These are phyloP conservation scores for Polyploca ridens DNA, from an alignment of 2,888 invertebrate species.

Conservation along the genomic window DNA sequence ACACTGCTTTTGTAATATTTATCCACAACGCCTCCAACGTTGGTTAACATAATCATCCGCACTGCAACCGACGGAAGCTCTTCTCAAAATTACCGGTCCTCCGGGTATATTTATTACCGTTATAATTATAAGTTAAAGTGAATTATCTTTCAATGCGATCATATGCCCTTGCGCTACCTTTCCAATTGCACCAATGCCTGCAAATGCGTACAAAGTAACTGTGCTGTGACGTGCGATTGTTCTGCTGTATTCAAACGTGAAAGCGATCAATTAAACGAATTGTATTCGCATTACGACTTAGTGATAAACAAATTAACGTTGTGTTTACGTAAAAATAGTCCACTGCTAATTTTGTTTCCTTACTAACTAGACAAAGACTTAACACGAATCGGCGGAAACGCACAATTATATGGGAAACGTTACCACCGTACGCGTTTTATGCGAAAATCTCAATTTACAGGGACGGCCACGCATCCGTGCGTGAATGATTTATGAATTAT, in stretches of 20 bases:
- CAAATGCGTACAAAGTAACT: slow-evolving; percentile 26
- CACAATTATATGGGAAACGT: slow-evolving; percentile 36
- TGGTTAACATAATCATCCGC: slow-evolving; percentile 64
- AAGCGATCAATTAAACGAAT: slow-evolving; percentile 42
- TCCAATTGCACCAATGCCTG: slow-evolving; percentile 35
- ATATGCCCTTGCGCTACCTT: slow-evolving; percentile 40
- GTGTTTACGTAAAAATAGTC: slow-evolving; percentile 26
- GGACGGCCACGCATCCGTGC: slow-evolving; percentile 31
- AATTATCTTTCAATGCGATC: slow-evolving; percentile 34
- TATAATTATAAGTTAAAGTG: slow-evolving; percentile 39
- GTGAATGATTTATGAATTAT: slow-evolving; percentile 32
- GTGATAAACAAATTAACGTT: slow-evolving; percentile 37
- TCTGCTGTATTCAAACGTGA: slow-evolving; percentile 34
- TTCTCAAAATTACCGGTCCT: slow-evolving; percentile 49
- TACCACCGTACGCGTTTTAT: slow-evolving; percentile 6
- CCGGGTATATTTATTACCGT: slow-evolving; percentile 37
- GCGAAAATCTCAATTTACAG: slow-evolving; percentile 37
- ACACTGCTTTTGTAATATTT: slow-evolving; percentile 61
- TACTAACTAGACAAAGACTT: slow-evolving; percentile 25
- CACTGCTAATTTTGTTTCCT: not conserved
- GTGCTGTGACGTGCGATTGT: slow-evolving; percentile 32
- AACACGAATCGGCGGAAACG: slow-evolving; percentile 26
- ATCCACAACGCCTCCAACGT: slow-evolving; percentile 42
- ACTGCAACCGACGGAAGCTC: slow-evolving; percentile 54
- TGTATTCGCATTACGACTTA: slow-evolving; percentile 45